phyloP scores from a whole-genome alignment of 2,888 invertebrate species.

The Anticlea derivata region DNA sequence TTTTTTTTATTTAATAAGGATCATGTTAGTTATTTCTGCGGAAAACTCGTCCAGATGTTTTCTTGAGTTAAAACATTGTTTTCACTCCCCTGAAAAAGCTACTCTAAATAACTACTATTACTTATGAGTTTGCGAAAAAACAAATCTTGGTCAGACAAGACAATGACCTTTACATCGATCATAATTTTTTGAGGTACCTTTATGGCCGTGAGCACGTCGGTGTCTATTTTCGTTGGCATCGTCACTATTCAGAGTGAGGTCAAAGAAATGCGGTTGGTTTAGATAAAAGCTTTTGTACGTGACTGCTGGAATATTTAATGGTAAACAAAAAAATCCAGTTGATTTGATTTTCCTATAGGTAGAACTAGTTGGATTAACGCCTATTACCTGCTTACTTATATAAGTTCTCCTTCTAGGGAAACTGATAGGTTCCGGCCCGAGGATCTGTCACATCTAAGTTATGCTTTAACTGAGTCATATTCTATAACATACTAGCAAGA shows the following conservation, averaged over 20 bases:
- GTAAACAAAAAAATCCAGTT: constrained; percentile 50
- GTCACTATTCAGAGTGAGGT: constrained; percentile 56
- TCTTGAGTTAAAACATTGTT: too few species aligned
- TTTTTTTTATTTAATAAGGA: too few species aligned
- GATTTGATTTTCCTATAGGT: constrained; percentile 24
- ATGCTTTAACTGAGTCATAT: too few species aligned
- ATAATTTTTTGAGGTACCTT: constrained; percentile 55
- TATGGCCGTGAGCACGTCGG: constrained; percentile 49
- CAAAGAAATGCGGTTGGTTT: constrained; percentile 61
- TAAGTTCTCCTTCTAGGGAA: too few species aligned
- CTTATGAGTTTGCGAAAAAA: constrained; percentile 28
- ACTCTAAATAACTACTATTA: neutral
- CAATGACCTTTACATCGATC: constrained; percentile 63
- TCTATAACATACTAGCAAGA: too few species aligned
- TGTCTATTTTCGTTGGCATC: constrained; percentile 56
- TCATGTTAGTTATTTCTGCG: too few species aligned
- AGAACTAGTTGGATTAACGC: too few species aligned
- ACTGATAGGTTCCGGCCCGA: too few species aligned
- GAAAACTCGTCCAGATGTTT: too few species aligned
- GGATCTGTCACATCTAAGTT: too few species aligned
- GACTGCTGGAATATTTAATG: constrained; percentile 36
- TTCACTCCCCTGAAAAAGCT: neutral
- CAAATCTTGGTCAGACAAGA: constrained; percentile 50
- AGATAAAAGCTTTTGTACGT: constrained; percentile 67
- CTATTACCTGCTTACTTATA: too few species aligned